Evolutionary conservation across 2,888 invertebrate species (phyloP).

Genomic region (Linyphia triangularis): DNA sequence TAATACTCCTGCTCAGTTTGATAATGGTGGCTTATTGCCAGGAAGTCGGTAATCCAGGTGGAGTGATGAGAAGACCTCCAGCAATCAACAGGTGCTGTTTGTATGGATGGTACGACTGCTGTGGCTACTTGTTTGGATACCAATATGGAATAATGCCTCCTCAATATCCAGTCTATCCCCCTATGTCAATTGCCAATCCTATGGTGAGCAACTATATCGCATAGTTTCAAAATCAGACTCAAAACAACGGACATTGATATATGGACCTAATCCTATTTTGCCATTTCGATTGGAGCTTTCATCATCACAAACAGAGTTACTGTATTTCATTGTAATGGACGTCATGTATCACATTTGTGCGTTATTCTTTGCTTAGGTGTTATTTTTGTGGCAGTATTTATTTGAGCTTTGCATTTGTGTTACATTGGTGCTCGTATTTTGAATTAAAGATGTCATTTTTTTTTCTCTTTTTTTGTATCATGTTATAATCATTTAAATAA

Average conservation of each 20-base stretch:
- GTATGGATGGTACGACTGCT: slow-evolving; percentile 68
- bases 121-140: slow-evolving; percentile 65
- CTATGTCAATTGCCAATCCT: slow-evolving; percentile 50
- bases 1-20: not conserved
- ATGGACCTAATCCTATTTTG: not conserved
- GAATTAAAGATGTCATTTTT: slow-evolving; percentile 12
- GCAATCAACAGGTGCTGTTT: slow-evolving; percentile 63
- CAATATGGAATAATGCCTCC: slow-evolving; percentile 55
- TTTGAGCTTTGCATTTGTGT: slow-evolving; percentile 20
- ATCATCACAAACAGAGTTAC: not conserved
- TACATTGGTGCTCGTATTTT: not conserved
- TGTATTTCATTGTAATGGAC: slow-evolving; percentile 11
- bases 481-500: not conserved
- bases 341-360: not conserved
- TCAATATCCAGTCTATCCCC: slow-evolving; percentile 57
- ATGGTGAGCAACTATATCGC: slow-evolving; percentile 39
- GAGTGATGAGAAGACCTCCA: slow-evolving; percentile 46
- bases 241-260: slow-evolving; percentile 1
- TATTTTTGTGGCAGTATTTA: slow-evolving; percentile 1
- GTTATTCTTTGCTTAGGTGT: not conserved
- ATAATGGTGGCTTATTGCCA: slow-evolving; percentile 15
- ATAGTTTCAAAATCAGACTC: not conserved
- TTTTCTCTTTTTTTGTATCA: not conserved
- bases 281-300: slow-evolving; percentile 33
- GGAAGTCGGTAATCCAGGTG: slow-evolving; percentile 9